phyloP scores from a whole-genome alignment of 2,888 invertebrate genomes.

The Nyleta sp. region DNA sequence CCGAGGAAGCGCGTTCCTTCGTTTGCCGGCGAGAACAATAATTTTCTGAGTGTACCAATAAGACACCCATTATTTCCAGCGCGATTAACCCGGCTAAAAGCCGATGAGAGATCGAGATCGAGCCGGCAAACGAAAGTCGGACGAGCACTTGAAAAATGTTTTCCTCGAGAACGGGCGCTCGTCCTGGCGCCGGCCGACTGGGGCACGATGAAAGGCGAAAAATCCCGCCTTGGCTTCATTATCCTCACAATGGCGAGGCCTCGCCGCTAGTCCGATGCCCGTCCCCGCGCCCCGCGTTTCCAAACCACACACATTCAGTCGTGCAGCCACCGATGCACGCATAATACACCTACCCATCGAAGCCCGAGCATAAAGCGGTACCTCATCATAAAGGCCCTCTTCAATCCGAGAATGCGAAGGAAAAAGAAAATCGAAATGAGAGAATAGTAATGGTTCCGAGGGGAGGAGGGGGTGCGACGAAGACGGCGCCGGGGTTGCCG shows the following conservation, averaged over 20 bases:
- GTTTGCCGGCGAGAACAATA: too few species aligned
- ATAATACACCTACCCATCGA: slow-evolving; percentile 74
- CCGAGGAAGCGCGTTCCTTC: too few species aligned
- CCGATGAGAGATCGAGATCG: too few species aligned
- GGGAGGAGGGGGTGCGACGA: slow-evolving; percentile 43
- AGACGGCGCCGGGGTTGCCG: slow-evolving; percentile 3
- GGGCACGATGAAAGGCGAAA: slow-evolving; percentile 70
- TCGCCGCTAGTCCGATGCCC: slow-evolving; percentile 68
- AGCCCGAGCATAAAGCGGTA: slow-evolving; percentile 76
- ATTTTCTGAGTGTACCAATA: too few species aligned
- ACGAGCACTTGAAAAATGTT: slow-evolving; percentile 37
- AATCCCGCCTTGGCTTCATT: slow-evolving; percentile 77
- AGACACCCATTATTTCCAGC: too few species aligned
- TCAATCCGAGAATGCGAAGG: slow-evolving; percentile 75
- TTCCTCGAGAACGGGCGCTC: slow-evolving; percentile 38
- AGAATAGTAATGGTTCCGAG: slow-evolving; percentile 69
- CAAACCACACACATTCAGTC: slow-evolving; percentile 52
- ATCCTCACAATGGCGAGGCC: slow-evolving; percentile 72
- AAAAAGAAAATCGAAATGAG: slow-evolving; percentile 75
- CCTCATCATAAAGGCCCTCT: slow-evolving; percentile 78
- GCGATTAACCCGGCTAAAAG: too few species aligned
- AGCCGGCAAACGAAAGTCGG: slow-evolving; percentile 24
- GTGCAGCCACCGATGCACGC: slow-evolving; percentile 76
- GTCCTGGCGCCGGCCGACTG: slow-evolving; percentile 45
- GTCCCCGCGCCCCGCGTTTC: slow-evolving; percentile 40